Conservation (phyloP, 2,797 vertebrate species). For the Cossypha dichroa region DNA sequence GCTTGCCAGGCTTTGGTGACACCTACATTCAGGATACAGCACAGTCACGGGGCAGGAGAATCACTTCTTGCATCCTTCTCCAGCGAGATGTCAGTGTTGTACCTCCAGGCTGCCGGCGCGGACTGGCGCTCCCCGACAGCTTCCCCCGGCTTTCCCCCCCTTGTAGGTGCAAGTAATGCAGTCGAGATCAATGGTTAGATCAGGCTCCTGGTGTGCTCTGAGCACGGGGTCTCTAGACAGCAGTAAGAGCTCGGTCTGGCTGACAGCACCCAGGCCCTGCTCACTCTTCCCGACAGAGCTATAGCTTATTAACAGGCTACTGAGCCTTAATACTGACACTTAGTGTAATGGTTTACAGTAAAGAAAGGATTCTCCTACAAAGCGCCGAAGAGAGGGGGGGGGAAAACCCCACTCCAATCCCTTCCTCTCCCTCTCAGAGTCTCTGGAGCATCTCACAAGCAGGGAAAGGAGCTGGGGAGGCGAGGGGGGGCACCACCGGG, state of each 20-base stretch:
- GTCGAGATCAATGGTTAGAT: conserved; percentile 32
- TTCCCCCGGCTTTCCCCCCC: neutral
- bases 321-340: conserved; percentile 83
- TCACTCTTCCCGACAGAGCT: conserved; percentile 57
- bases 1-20: neutral
- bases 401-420: neutral
- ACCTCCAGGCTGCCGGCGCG: conserved; percentile 2
- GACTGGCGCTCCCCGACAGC: neutral
- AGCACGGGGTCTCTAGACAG: conserved; percentile 52
- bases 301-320: conserved; percentile 80
- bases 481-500: neutral
- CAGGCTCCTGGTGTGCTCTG: conserved; percentile 50
- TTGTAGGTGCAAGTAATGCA: conserved; percentile 43
- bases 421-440: conserved; percentile 49
- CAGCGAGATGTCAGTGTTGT: neutral
- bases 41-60: conserved; percentile 20
- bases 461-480: conserved; percentile 38
- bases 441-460: conserved; percentile 50
- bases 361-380: conserved; percentile 50
- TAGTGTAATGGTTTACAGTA: conserved; percentile 61
- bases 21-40: conserved; percentile 48
- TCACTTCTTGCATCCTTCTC: conserved; percentile 24
- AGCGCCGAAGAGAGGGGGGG: neutral
- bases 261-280: conserved; percentile 43
- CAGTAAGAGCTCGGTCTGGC: conserved; percentile 40